Base-by-base conservation (phyloP, 1,140 invertebrate species). In the Papilio aristodemus region DNA sequence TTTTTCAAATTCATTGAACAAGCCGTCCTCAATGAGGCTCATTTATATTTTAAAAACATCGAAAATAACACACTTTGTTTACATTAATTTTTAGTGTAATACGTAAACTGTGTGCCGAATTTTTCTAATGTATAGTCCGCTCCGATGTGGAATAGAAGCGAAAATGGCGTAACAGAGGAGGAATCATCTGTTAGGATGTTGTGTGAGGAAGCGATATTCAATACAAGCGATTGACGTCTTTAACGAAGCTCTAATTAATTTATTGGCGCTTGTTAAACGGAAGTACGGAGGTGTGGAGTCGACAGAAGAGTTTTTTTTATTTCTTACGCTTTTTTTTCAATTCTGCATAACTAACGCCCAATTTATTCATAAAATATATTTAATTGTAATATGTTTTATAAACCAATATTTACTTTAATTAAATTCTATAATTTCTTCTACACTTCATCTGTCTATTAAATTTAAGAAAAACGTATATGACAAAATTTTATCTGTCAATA, bases 161-260 rank as follows among this genome's bases (percentile, higher is more conserved):
- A 76, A 59, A 73, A 70, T 73, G 50, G 74, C 43, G 46, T 69
- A 72, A 68, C 68, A 50, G 32, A 36, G 19, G 66, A 22, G 25
- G 10, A 27, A 59, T 73, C 43, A 70, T 78, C 60, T 41, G 67
- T 66, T 68, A 74, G 66, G 70, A 78, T 71, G 78, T 69, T 80
- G 78, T 79, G 81, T 77, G 79, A 78, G 70, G 73, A 75, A 68
- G 68, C 57, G 66, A 70, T 74, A 67, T 82, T 69, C 72, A 68
- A 76, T 78, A 81, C 83, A 86, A 74, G 81, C 85, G 84, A 89
- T 87, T 89, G 83, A 87, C 85, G 86, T 84, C 83, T 89, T 83
- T 89, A 89, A 83, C 67, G 83, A 70, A 70, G 63, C 77, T 80
- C 76, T 84, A 86, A 89, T 86, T 86, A 87, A 87, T 84, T 89